Base-by-base conservation (phyloP, 2,888 invertebrate genomes). In the Sylvicola cinctus region DNA sequence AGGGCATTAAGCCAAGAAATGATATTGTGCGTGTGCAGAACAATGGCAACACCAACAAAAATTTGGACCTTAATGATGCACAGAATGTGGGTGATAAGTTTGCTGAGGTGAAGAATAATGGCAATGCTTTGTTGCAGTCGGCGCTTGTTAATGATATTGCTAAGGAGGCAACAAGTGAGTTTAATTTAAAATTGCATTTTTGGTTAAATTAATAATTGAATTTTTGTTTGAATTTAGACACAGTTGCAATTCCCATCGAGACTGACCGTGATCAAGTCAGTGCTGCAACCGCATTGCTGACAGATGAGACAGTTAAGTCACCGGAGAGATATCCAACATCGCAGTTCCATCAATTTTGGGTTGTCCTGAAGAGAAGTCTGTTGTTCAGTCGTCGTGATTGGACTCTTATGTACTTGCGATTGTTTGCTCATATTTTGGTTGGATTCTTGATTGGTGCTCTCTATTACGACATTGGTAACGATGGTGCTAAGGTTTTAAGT, bases 381-480 rank as follows among this genome's bases (percentile, higher is more conserved):
- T 63, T 87, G 7, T 87, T 87, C 64, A 85, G 84, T 48, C 66
- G 76, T 49, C 63, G 87, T 51, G 87, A 87, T 64, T 85, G 85
- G 85, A 93, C 91, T 29, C 67, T 95, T 43, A 95, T 93, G 74
- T 85, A 90, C 54, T 70, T 95, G 40, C 77, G 95, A 38, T 63
- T 95, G 38, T 83, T 90, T 60, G 91, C 93, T 3, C 93, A 95
- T 55, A 71, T 95, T 41, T 63, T 87, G 41, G 91, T 95, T 35
- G 95, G 91, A 4, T 74, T 88, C 47, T 65, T 95, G 41, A 95
- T 95, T 54, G 95, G 93, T 40, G 79, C 90, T 35, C 68, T 95
- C 41, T 95, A 95, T 62, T 88, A 87, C 56, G 83, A 88, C 53
- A 91, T 88, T 50, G 93, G 93, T 39, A 81, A 95, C 52, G 91